Base-by-base conservation (phyloP, 1,140 invertebrate genomes). In the Lucilia sericata region DNA sequence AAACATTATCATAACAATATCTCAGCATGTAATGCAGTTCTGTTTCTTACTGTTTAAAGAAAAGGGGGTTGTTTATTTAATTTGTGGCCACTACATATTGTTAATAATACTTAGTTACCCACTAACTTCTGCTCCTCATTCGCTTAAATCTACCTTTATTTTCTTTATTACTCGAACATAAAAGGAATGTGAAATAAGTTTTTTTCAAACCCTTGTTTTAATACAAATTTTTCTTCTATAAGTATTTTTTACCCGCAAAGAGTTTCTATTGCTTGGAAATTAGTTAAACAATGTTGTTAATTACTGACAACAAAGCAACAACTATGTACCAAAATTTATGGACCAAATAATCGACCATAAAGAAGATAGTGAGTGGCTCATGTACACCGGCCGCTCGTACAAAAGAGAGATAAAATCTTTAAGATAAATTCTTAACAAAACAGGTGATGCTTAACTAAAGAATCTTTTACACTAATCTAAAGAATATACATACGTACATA, bases 241-340 rank as follows among this genome's bases (percentile, higher is more conserved):
- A 3, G 42, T 42, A 30, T 42, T 42, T 42, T 25, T 25, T 70
- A n/a, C 25, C n/a, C 21, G 5, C 65, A 55, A 55, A 13, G 0
- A 55, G 65, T 70, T 70, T 70, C 65, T 25, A 70, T 21, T 21
- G 19, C 65, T 70, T 70, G 65, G 65, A 70, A 70, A 70, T 70
- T 70, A 70, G 65, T 70, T 70, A 70, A 25, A 21, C 65, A 70
- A 70, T 70, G 65, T 70, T 70, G 65, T 70, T 70, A 70, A 70
- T 70, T 70, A 25, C 65, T 2, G 19, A 19, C 65, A 70, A 70
- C 65, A 70, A 17, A n/a, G n/a, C 14, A 60, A 60, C n/a, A 60
- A n/a, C 55, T 7, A 70, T 12, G 8, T 21, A 70, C 65, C 8
- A 70, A n/a, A 70, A 70, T 70, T 70, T 70, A 70, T 70, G 65